phyloP scores from a whole-genome alignment of 2,888 invertebrate species.

The Torymus texanus region DNA sequence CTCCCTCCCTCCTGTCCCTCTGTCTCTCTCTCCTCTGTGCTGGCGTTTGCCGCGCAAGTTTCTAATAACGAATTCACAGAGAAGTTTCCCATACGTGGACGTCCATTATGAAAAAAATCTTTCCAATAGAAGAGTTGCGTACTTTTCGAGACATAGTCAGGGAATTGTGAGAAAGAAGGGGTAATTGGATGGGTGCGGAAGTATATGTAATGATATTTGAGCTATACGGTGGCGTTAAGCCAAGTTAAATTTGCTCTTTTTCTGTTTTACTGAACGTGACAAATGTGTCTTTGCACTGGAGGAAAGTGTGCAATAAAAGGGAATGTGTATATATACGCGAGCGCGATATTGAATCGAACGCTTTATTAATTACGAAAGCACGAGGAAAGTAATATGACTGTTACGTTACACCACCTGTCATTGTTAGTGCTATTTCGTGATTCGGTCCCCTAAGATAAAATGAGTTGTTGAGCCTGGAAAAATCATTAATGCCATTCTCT shows the following conservation, averaged over 20 bases:
- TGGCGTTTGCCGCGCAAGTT: not conserved
- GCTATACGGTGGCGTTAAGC: not conserved
- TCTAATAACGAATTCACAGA: constrained; percentile 46
- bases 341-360: too few species aligned
- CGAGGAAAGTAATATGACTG: too few species aligned
- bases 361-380: too few species aligned
- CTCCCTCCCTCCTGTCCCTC: not conserved
- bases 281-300: not conserved
- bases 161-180: not conserved
- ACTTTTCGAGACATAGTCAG: not conserved
- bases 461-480: too few species aligned
- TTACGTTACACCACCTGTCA: too few species aligned
- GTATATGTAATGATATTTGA: constrained; percentile 1
- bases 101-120: constrained; percentile 5
- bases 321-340: too few species aligned
- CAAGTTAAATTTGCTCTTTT: not conserved
- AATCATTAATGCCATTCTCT: too few species aligned
- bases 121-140: not conserved
- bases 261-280: constrained; percentile 10
- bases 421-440: too few species aligned
- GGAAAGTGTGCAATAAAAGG: too few species aligned
- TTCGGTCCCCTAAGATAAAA: too few species aligned
- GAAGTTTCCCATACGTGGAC: constrained; percentile 9
- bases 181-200: not conserved
- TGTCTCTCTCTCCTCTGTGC: not conserved